Conservation (phyloP, 2,797 vertebrate species). For the Esox lucius region DNA sequence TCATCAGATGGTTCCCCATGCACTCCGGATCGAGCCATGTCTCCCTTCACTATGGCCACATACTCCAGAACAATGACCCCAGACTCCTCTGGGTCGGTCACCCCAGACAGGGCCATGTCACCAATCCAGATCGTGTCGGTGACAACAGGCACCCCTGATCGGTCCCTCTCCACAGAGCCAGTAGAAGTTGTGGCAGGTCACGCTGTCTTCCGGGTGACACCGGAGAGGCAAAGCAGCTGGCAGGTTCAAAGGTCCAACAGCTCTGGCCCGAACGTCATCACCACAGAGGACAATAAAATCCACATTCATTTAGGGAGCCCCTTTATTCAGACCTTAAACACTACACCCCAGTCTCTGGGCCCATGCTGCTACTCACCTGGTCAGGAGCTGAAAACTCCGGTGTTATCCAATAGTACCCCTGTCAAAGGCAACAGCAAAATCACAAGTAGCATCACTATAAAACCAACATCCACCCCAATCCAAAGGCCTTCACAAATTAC, state of each 20-base stretch:
- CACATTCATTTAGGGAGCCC: conserved; percentile 95
- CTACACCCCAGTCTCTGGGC: conserved; percentile 73
- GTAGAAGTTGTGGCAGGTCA: conserved; percentile 85
- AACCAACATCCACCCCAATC: conserved; percentile 89
- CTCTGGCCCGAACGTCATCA: conserved; percentile 90
- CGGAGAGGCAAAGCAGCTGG: conserved; percentile 88
- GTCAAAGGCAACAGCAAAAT: conserved; percentile 90
- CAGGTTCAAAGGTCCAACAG: conserved; percentile 94
- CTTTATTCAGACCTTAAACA: conserved; percentile 84
- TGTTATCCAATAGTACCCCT: conserved; percentile 79
- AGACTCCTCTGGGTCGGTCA: conserved; percentile 86
- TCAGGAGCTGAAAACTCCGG: conserved; percentile 86
- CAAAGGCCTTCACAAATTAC: conserved; percentile 95
- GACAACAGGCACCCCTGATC: conserved; percentile 82
- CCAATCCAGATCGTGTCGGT: conserved; percentile 88
- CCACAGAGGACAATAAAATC: conserved; percentile 99
- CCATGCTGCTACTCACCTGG: conserved; percentile 75
- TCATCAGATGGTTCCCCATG: conserved; percentile 69
- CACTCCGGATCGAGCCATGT: conserved; percentile 80
- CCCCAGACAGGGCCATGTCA: conserved; percentile 90
- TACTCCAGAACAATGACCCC: conserved; percentile 86
- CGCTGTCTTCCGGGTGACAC: conserved; percentile 86
- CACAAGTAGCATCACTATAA: conserved; percentile 97
- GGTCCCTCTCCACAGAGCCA: conserved; percentile 77
- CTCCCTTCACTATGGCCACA: conserved; percentile 83